Evolutionary conservation across 1,140 invertebrate species (phyloP).

Genomic region (Aleiodes sp.): DNA sequence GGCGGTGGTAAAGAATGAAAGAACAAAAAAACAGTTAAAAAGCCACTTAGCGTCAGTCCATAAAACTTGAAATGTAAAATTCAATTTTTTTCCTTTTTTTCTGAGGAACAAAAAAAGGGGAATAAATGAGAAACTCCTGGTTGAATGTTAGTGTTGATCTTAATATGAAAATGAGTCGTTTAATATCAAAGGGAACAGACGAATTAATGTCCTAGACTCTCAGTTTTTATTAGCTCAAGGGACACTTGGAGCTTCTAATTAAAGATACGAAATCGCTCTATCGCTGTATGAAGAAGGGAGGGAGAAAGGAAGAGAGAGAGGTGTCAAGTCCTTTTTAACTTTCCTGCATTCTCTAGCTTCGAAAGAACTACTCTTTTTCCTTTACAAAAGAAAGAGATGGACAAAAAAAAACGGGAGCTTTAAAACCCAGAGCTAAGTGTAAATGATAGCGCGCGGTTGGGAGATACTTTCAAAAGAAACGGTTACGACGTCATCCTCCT

Average conservation of each 20-base stretch:
- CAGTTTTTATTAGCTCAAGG: constrained; percentile 40
- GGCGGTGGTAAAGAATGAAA: neutral
- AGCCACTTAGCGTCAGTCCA: constrained; percentile 22
- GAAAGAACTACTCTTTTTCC: neutral
- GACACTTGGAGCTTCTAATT: constrained; percentile 55
- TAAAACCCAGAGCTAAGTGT: constrained; percentile 51
- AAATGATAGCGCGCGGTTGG: constrained; percentile 60
- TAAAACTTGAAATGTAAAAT: constrained; percentile 13
- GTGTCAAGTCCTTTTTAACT: constrained; percentile 28
- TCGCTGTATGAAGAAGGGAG: constrained; percentile 36
- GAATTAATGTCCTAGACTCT: constrained; percentile 7
- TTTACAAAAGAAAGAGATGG: neutral
- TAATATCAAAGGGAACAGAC: constrained; percentile 23
- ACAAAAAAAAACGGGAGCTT: constrained; percentile 12
- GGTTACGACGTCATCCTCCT: constrained; percentile 35
- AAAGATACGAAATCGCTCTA: constrained; percentile 61
- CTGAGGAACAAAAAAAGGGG: neutral
- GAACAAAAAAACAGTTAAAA: constrained; percentile 23
- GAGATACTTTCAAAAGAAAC: constrained; percentile 44
- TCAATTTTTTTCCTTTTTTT: neutral
- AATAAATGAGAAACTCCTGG: neutral
- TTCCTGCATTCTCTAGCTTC: constrained; percentile 36
- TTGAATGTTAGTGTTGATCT: constrained; percentile 13
- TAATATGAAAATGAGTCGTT: constrained; percentile 25
- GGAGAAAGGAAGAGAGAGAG: neutral